Percentiles rank a stretch among this genome's conserved stretches.
These are phyloP conservation scores for Protobothrops mucrosquamatus DNA, from an alignment of 2,113 vertebrate genomes.

Conservation along the genomic window DNA sequence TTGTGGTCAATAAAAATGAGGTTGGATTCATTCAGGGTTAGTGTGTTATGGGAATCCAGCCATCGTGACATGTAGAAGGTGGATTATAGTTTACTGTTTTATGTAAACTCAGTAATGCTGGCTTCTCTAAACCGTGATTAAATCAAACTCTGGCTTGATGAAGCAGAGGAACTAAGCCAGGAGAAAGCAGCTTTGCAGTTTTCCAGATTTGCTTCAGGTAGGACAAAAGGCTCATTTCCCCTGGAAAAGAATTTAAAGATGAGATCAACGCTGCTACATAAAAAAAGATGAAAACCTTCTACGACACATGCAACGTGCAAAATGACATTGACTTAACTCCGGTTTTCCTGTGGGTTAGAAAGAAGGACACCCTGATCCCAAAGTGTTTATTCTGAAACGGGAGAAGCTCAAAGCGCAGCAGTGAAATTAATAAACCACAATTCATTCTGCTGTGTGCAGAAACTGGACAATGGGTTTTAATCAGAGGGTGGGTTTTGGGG, in stretches of 20 bases:
- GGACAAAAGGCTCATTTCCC: neutral
- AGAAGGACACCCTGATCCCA: too few relatives aligned
- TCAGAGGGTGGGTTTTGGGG: too few relatives aligned
- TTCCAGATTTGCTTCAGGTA: neutral
- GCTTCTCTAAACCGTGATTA: neutral
- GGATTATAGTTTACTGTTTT: neutral
- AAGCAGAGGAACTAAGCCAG: neutral
- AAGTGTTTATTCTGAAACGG: too few relatives aligned
- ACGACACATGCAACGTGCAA: neutral
- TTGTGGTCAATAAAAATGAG: neutral
- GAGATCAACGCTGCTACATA: neutral
- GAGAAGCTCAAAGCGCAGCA: too few relatives aligned
- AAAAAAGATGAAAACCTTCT: neutral
- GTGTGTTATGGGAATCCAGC: neutral
- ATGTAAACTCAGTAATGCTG: neutral
- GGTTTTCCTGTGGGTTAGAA: too few relatives aligned
- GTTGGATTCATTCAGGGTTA: neutral
- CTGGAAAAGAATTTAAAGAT: neutral
- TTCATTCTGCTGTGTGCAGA: too few relatives aligned
- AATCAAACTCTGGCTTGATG: neutral
- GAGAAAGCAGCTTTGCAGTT: neutral
- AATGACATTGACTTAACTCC: too few relatives aligned
- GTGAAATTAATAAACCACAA: too few relatives aligned
- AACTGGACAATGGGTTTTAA: too few relatives aligned
- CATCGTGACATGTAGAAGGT: neutral